Evolutionary conservation across 2,797 vertebrate genomes (phyloP).

Genomic region (Prionace glauca): DNA sequence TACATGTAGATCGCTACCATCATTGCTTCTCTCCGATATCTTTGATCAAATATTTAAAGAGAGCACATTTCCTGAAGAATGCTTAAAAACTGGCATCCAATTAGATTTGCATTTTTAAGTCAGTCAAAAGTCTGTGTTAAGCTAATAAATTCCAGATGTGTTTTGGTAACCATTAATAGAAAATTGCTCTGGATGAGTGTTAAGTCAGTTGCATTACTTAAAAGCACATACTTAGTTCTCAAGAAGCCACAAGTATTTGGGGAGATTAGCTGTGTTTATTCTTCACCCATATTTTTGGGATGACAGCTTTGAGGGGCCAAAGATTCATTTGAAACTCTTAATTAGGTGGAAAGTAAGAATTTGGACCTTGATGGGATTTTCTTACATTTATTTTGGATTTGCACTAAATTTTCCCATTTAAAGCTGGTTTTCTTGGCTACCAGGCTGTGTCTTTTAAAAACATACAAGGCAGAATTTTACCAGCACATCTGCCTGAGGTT

Average conservation of each 20-base stretch:
- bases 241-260: background rate
- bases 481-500: no score
- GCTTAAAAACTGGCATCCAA: background rate
- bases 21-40: background rate
- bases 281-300: background rate
- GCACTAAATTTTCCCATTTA: background rate
- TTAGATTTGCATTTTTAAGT: background rate
- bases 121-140: background rate
- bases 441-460: background rate
- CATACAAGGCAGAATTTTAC: no score
- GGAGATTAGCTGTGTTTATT: background rate
- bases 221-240: background rate
- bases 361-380: background rate
- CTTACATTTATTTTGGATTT: background rate
- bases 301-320: background rate
- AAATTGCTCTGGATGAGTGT: background rate
- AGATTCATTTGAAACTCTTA: background rate
- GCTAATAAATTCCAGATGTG: conserved; percentile 10
- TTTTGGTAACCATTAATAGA: background rate
- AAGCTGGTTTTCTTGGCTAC: no score
- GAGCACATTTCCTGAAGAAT: background rate
- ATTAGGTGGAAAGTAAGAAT: background rate
- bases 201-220: background rate
- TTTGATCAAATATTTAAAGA: background rate
- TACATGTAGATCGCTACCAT: background rate